These are phyloP conservation scores for Candidula unifasciata DNA, from an alignment of 2,888 invertebrate genomes.

Conservation along the genomic window DNA sequence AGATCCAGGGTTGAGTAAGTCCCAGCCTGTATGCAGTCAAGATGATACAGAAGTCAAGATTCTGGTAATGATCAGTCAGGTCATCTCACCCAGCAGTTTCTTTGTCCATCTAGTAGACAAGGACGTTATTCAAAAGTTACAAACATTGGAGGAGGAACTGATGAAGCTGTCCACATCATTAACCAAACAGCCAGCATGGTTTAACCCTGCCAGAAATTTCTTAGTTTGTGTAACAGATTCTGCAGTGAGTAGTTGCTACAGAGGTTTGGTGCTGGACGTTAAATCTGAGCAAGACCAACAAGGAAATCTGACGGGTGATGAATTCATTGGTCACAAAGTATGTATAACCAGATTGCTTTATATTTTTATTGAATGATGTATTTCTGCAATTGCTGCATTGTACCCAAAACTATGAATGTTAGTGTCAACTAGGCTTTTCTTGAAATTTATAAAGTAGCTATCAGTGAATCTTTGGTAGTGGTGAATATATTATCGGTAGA, in stretches of 20 bases:
- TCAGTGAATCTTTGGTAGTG: too few species aligned
- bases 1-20: background rate
- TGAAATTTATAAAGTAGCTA: too few species aligned
- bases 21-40: background rate
- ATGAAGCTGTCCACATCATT: slow-evolving; percentile 59
- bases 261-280: slow-evolving; percentile 78
- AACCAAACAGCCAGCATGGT: slow-evolving; percentile 57
- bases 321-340: background rate
- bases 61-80: slow-evolving; percentile 66
- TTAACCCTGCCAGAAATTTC: slow-evolving; percentile 81
- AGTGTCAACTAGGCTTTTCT: too few species aligned
- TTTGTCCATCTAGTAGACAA: slow-evolving; percentile 67
- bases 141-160: slow-evolving; percentile 62
- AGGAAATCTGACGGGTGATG: too few species aligned
- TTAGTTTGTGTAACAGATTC: slow-evolving; percentile 90
- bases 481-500: too few species aligned
- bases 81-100: slow-evolving; percentile 69
- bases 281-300: background rate
- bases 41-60: slow-evolving; percentile 21
- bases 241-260: slow-evolving; percentile 87
- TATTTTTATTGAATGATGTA: background rate
- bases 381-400: background rate
- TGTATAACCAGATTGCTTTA: background rate
- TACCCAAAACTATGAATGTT: background rate
- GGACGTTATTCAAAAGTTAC: slow-evolving; percentile 59